phyloP scores from a whole-genome alignment of 2,797 vertebrate genomes.

The Silurus lanzhouensis region DNA sequence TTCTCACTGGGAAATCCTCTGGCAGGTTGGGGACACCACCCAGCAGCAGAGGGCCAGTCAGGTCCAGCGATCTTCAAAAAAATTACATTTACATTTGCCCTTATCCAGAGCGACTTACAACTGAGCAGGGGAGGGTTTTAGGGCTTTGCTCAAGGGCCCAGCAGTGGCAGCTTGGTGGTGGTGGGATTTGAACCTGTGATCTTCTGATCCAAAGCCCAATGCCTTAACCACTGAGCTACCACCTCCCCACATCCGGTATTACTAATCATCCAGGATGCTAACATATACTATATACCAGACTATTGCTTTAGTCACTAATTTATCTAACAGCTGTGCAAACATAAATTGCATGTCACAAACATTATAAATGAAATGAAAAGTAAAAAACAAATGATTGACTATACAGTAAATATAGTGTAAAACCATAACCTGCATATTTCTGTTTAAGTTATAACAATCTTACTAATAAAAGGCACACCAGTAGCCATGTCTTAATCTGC shows the following conservation, averaged over 20 bases:
- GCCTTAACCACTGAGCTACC: too few relatives aligned
- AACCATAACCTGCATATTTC: not conserved
- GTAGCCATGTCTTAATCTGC: not conserved
- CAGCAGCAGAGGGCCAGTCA: constrained; percentile 92
- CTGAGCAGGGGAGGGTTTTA: too few relatives aligned
- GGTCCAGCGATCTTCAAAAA: constrained; percentile 87
- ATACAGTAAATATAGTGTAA: not conserved
- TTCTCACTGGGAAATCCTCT: constrained; percentile 92
- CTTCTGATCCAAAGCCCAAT: too few relatives aligned
- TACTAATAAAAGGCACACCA: not conserved
- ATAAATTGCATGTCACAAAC: not conserved
- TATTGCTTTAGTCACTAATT: not conserved
- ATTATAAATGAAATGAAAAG: not conserved
- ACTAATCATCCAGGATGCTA: not conserved
- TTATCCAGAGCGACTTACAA: too few relatives aligned
- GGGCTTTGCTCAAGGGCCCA: too few relatives aligned
- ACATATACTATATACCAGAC: not conserved
- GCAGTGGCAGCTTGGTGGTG: too few relatives aligned
- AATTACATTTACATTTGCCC: too few relatives aligned
- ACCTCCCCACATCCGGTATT: not conserved
- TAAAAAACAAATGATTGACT: not conserved
- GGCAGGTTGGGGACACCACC: constrained; percentile 95
- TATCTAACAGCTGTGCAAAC: not conserved
- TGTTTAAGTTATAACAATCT: not conserved
- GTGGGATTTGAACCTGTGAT: too few relatives aligned